phyloP scores from a whole-genome alignment of 2,797 vertebrate species.

The Micromesistius poutassou region DNA sequence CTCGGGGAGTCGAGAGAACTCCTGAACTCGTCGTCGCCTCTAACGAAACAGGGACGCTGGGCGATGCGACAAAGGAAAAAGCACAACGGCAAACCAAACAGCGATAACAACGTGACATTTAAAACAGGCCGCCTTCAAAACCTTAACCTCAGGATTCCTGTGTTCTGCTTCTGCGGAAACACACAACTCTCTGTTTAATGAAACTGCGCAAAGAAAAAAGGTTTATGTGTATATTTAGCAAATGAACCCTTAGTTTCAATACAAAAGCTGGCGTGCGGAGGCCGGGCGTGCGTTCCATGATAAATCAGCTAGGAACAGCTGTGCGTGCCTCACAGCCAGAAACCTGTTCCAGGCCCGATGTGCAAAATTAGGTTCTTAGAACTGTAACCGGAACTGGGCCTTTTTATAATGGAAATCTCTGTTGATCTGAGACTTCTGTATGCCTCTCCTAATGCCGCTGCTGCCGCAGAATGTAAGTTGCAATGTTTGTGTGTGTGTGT shows the following conservation, averaged over 20 bases:
- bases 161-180: no score
- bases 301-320: neutral
- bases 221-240: neutral
- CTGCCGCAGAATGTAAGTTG: neutral
- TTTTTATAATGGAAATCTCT: slow-evolving; percentile 17
- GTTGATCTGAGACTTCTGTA: slow-evolving; percentile 10
- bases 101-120: neutral
- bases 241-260: neutral
- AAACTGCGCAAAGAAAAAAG: neutral
- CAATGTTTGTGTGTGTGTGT: neutral
- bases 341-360: neutral
- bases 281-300: neutral
- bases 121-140: neutral
- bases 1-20: no score
- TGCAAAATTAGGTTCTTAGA: neutral
- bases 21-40: no score
- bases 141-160: neutral
- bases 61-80: neutral
- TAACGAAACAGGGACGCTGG: no score
- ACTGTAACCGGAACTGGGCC: neutral
- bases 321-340: neutral
- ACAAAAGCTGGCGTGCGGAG: neutral
- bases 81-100: neutral
- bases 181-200: neutral
- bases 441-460: neutral